phyloP scores from a whole-genome alignment of 2,888 invertebrate genomes.

The Aquatica leii region DNA sequence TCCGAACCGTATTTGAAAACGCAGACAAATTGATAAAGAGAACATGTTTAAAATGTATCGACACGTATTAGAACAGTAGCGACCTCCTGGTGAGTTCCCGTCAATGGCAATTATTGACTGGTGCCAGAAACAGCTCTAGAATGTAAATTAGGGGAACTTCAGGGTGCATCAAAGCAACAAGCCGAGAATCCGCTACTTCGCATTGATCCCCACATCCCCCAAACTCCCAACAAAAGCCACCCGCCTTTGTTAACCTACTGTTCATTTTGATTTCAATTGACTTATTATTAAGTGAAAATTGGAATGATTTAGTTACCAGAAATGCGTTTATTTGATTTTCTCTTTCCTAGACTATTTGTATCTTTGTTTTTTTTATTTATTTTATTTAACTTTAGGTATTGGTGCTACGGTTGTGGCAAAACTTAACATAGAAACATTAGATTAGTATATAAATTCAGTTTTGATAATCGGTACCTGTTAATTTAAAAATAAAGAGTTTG shows the following conservation, averaged over 20 bases:
- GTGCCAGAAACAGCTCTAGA: constrained; percentile 51
- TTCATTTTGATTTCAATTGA: constrained; percentile 52
- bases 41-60: constrained; percentile 36
- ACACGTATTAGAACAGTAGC: constrained; percentile 33
- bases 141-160: constrained; percentile 55
- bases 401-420: too few relatives aligned
- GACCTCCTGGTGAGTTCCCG: constrained; percentile 42
- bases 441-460: too few relatives aligned
- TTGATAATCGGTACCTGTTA: too few relatives aligned
- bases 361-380: background rate
- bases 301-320: constrained; percentile 42
- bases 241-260: constrained; percentile 42
- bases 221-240: constrained; percentile 4
- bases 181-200: constrained; percentile 50
- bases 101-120: constrained; percentile 53
- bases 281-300: constrained; percentile 48
- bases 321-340: constrained; percentile 25
- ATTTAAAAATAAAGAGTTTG: too few relatives aligned
- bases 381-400: too few relatives aligned
- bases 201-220: constrained; percentile 28
- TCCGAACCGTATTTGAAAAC: background rate
- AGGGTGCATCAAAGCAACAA: constrained; percentile 54
- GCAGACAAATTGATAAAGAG: constrained; percentile 7
- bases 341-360: background rate
- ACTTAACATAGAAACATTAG: constrained; percentile 37